Base-by-base conservation (phyloP, 1,140 invertebrate species). In the Panagrolaimus sp. region DNA sequence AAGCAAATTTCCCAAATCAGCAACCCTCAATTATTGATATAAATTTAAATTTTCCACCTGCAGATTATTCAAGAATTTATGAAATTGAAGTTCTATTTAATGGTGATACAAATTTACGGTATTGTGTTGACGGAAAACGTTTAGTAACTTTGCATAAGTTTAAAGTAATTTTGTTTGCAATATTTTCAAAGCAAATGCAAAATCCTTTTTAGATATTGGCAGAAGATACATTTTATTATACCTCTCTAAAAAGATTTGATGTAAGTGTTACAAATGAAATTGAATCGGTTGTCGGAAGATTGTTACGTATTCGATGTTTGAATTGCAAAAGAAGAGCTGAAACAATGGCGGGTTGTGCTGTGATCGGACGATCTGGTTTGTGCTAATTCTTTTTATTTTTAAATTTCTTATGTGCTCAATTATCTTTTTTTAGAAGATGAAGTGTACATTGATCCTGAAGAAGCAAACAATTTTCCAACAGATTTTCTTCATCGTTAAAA, bases 1-100 rank as follows among this genome's bases (percentile, higher is more conserved):
- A 64, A 64, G 63, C 63, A 43, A 64, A 64, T 17, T 64, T 64
- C 10, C 63, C 63, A 1, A 64, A 64, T 43, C 28, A 64, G 5
- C 63, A 64, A 7, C 28, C 63, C 15, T 32, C 38, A 4, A 43
- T 64, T 21, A 64, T 64, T 43, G 63, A 64, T 64, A 64, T 43
- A 24, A 17, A 64, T 15, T 43, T 64, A 43, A 21, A 32, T 2
- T 64, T 64, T 17, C 43, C 43, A 43, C 38, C 63, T 15, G 28
- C 28, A 7, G 43, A 43, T 32, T 32, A 32, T 38, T 43, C 28
- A 9, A 32, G 43, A 64, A 43, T 43, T 21, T 64, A 43, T 43
- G 43, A 17, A n/a, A 43, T 64, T 43, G 63, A 64, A 64, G 43
- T 64, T 4, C 10, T 64, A 32, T 43, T 64, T 21, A 64, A 64